phyloP scores from a whole-genome alignment of 1,140 invertebrate genomes.

The Radopholus similis region DNA sequence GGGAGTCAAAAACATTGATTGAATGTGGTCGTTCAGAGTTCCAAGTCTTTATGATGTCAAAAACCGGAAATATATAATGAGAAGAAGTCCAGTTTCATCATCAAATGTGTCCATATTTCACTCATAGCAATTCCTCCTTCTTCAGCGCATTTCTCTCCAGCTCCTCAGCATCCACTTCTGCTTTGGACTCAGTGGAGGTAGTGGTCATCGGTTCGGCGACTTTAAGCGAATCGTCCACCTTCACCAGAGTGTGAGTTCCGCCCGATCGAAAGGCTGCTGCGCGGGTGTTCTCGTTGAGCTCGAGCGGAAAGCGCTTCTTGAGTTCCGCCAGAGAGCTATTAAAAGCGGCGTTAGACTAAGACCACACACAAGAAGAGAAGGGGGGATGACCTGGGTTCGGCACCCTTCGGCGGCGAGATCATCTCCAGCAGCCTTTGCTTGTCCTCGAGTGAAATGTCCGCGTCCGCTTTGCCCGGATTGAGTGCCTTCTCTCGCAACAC shows the following conservation, averaged over 20 bases:
- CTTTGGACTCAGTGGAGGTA: no score
- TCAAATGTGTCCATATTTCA: no score
- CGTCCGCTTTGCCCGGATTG: slow-evolving; percentile 10
- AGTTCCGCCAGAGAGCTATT: slow-evolving; percentile 16
- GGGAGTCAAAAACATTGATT: no score
- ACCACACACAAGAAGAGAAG: neutral
- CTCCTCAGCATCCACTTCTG: no score
- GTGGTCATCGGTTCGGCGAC: neutral
- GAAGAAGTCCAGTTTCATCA: no score
- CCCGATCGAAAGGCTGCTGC: slow-evolving; percentile 8
- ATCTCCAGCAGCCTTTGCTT: slow-evolving; percentile 24
- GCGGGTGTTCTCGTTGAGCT: slow-evolving; percentile 18
- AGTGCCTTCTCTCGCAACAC: slow-evolving; percentile 27
- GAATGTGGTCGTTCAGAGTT: no score
- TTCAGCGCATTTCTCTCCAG: no score
- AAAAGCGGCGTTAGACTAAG: neutral
- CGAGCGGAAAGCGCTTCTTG: slow-evolving; percentile 12
- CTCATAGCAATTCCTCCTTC: no score
- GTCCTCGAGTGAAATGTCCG: slow-evolving; percentile 10
- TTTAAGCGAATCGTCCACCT: neutral
- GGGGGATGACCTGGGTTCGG: neutral
- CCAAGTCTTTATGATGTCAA: no score
- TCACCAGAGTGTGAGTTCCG: no score
- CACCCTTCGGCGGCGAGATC: slow-evolving; percentile 19
- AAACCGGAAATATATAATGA: no score